These are phyloP conservation scores for Climacteris rufus DNA, from an alignment of 2,113 vertebrate species.

Conservation along the genomic window DNA sequence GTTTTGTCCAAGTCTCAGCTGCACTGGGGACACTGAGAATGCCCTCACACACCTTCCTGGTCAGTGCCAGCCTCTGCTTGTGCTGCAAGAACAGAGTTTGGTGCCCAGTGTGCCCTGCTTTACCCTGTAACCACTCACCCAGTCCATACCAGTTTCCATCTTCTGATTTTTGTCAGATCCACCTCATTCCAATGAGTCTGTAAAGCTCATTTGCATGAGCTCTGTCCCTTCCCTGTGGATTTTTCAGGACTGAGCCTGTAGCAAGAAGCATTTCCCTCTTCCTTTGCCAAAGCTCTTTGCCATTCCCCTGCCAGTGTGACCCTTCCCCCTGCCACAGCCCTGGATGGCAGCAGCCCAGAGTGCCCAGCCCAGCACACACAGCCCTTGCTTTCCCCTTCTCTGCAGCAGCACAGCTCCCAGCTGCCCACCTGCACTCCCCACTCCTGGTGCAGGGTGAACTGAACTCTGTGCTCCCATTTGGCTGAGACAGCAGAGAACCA, in stretches of 20 bases:
- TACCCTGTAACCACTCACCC: neutral
- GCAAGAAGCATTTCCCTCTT: neutral
- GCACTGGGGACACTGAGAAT: neutral
- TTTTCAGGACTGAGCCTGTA: neutral
- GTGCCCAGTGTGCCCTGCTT: neutral
- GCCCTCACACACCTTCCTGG: neutral
- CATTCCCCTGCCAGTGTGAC: accelerated
- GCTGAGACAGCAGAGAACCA: neutral
- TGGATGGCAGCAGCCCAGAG: neutral
- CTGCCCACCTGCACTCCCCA: too few species aligned
- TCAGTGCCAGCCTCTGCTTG: neutral
- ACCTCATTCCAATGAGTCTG: too few species aligned
- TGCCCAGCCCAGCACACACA: accelerated
- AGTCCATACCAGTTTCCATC: neutral
- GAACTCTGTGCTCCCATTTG: neutral
- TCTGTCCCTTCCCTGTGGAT: neutral
- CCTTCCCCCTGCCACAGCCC: neutral
- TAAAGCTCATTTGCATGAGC: neutral
- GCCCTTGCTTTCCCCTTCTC: neutral
- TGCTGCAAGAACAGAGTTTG: neutral
- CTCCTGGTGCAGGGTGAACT: too few species aligned
- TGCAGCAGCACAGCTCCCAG: neutral
- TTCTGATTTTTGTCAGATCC: neutral
- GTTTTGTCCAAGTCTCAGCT: neutral
- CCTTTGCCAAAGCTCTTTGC: neutral